A percentile compares a stretch with the other conserved stretches of the same genome.
Evolutionary conservation across 2,797 vertebrate genomes (phyloP).

Genomic region (Artibeus jamaicensis): DNA sequence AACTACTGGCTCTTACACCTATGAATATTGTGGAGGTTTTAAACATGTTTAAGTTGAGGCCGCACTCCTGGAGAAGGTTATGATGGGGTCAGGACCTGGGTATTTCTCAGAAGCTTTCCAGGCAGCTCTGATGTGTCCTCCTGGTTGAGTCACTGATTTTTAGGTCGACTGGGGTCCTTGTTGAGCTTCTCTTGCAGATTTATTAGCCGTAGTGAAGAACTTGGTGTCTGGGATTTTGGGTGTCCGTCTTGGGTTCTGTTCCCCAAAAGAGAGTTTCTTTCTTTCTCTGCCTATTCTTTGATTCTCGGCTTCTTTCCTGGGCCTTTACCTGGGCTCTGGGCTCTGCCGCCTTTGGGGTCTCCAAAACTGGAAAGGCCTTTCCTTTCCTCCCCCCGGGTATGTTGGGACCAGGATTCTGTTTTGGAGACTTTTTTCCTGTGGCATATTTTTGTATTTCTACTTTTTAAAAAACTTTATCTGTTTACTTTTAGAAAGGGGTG

Average conservation of each 20-base stretch:
- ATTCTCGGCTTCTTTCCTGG: constrained; percentile 42
- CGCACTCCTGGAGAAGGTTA: not conserved
- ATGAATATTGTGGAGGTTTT: not conserved
- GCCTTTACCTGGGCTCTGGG: not conserved
- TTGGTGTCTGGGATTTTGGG: constrained; percentile 72
- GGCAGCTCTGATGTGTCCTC: not conserved
- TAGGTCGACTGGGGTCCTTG: not conserved
- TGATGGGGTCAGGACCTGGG: accelerated
- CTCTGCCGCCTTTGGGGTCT: no score
- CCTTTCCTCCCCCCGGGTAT: no score
- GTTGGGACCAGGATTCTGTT: no score
- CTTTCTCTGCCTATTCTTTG: constrained; percentile 28
- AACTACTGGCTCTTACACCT: not conserved
- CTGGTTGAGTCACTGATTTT: not conserved
- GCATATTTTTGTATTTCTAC: no score
- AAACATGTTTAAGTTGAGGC: not conserved
- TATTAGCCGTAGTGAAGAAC: constrained; percentile 56
- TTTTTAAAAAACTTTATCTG: no score
- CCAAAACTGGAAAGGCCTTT: no score
- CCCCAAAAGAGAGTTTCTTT: not conserved
- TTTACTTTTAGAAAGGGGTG: no score
- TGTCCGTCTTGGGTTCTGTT: constrained; percentile 69
- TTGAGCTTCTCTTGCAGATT: constrained; percentile 60
- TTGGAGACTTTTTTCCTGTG: no score
- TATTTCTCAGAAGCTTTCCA: not conserved